These are phyloP conservation scores for Grammomys dolichurus DNA, from an alignment of 2,113 vertebrate species.

Conservation along the genomic window DNA sequence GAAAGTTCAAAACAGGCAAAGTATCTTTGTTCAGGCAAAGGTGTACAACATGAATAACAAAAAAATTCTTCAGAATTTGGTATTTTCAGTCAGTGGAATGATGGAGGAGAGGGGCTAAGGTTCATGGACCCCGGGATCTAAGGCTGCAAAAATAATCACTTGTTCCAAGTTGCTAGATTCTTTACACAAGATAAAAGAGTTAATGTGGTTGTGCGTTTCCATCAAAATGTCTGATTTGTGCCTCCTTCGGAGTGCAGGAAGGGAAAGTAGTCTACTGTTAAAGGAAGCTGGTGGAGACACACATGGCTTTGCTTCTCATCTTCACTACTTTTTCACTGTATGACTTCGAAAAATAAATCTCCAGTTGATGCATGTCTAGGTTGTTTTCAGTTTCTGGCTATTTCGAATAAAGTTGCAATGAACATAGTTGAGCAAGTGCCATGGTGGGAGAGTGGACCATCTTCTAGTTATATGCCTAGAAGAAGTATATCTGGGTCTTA, in stretches of 20 bases:
- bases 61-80: neutral
- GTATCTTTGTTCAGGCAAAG: neutral
- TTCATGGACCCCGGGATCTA: neutral
- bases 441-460: no score
- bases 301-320: neutral
- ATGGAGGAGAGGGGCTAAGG: neutral
- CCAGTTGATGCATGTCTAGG: no score
- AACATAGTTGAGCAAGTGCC: no score
- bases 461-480: no score
- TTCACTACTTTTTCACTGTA: neutral
- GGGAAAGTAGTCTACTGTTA: neutral
- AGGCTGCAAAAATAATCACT: neutral
- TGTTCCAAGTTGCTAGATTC: neutral
- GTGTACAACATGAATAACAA: neutral
- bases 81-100: neutral
- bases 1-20: neutral
- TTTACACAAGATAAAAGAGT: conserved; percentile 19
- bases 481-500: no score
- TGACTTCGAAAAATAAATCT: neutral
- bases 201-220: neutral
- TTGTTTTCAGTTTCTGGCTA: no score
- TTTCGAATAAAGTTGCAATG: no score
- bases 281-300: neutral
- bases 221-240: neutral
- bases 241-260: neutral